A percentile compares a stretch with the other conserved stretches of the same genome.
Evolutionary conservation across 2,888 invertebrate genomes (phyloP).

Genomic region (Metalampra italica): DNA sequence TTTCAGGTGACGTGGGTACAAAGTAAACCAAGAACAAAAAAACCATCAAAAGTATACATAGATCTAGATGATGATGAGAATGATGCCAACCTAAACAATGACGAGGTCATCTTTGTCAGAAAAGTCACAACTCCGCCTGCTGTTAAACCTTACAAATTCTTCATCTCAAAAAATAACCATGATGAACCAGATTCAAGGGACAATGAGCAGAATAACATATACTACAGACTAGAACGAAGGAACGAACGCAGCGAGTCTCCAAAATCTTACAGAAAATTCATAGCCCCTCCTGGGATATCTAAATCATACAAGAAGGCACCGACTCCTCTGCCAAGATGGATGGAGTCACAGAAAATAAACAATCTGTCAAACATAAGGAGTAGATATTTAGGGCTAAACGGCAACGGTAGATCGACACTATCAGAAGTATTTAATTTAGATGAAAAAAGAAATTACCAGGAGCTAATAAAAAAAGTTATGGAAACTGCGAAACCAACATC

Average conservation of each 20-base stretch:
- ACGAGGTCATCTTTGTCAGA: conserved; percentile 64
- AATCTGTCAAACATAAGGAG: conserved; percentile 43
- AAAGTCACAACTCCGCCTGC: conserved; percentile 47
- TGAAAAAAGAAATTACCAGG: conserved; percentile 76
- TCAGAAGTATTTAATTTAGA: conserved; percentile 76
- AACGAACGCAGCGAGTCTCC: conserved; percentile 44
- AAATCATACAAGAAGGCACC: conserved; percentile 56
- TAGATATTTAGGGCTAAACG: conserved; percentile 46
- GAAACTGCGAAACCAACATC: conserved; percentile 39
- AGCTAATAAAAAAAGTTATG: conserved; percentile 66
- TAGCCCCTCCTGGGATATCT: conserved; percentile 53
- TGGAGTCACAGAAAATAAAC: conserved; percentile 36
- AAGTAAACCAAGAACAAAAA: conserved; percentile 39
- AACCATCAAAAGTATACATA: conserved; percentile 49
- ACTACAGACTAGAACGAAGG: conserved; percentile 46
- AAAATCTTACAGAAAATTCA: conserved; percentile 50
- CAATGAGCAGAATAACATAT: conserved; percentile 34
- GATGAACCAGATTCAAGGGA: conserved; percentile 29
- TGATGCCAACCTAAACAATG: conserved; percentile 38
- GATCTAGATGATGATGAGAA: conserved; percentile 50
- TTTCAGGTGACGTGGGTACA: conserved; percentile 60
- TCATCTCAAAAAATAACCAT: conserved; percentile 32
- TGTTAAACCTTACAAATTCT: conserved; percentile 47
- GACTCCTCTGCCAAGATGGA: conserved; percentile 51
- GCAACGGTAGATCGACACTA: conserved; percentile 53